Base-by-base conservation (phyloP, 2,888 invertebrate species). In the Steromphala cineraria region DNA sequence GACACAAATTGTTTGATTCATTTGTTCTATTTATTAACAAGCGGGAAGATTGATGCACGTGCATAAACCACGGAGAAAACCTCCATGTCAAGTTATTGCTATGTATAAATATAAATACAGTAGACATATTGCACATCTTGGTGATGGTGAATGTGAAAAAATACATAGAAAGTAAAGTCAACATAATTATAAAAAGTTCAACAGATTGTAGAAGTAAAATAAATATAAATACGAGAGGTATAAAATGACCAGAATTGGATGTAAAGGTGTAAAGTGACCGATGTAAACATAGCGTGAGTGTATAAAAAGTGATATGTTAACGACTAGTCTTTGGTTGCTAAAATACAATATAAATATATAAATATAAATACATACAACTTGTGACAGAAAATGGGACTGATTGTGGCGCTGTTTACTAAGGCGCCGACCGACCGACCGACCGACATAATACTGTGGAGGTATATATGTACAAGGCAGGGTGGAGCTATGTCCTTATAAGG, bases 71-170 rank as follows among this genome's bases (percentile, higher is more conserved):
- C 28, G 53, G 52, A 31, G 19, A 75, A 53, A 46, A 31, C 17
- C 21, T 52, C 53, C 19, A 53, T 19, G 21, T 24, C 53, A 53
- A 31, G 21, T 53, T 53, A 75, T 75, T 52, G 52, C 53, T 75
- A 53, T 74, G 75, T 75, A 53, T 75, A 53, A 75, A 75, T 53
- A 53, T 75, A 75, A 75, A 75, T 75, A 75, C 53, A 75, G 13
- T 53, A 19, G 19, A 53, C 52, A 75, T 75, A 53, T 53, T 75
- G 53, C 75, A 53, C 52, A 52, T 75, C 24, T 53, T 21, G 31
- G 53, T 53, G 53, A 52, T 28, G 19, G 21, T 53, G 53, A 52
- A 75, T 24, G 52, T 28, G 53, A 53, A 19, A 53, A 75, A 75
- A 28, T 52, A 75, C 13, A 24, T 52, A 53, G 52, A 24, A 53